phyloP scores from a whole-genome alignment of 53 echinoderm and acorn worm genomes.

The Glandiceps talaboti region DNA sequence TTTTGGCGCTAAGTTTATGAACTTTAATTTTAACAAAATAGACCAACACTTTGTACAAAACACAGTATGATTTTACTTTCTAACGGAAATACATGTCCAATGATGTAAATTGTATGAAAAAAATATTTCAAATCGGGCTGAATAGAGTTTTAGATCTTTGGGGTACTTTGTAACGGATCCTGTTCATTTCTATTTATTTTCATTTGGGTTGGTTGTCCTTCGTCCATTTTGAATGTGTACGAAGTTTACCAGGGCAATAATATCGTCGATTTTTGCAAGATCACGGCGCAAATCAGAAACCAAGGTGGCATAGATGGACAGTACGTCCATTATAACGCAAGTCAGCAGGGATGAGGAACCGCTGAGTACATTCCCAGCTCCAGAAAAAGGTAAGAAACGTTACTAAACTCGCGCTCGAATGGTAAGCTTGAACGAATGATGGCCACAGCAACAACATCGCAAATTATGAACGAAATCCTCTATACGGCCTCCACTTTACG shows the following conservation, averaged over 20 bases:
- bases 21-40: too few species aligned
- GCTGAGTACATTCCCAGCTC: constrained; percentile 74
- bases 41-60: too few species aligned
- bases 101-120: too few species aligned
- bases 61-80: too few species aligned
- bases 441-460: not conserved
- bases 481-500: not conserved
- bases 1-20: not conserved
- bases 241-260: not conserved
- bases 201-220: not conserved
- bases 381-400: constrained; percentile 71
- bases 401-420: not conserved
- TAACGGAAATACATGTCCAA: too few species aligned
- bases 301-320: constrained; percentile 70
- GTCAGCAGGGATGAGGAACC: constrained; percentile 99
- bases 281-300: not conserved
- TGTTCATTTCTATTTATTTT: not conserved
- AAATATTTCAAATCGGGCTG: too few species aligned
- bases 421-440: not conserved
- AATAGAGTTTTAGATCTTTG: not conserved
- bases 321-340: constrained; percentile 99
- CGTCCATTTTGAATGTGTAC: not conserved
- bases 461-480: not conserved
- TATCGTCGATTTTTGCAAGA: not conserved
- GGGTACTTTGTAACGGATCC: not conserved